Evolutionary conservation across 2,113 vertebrate species (phyloP).

Genomic region (Rhinogobius similis): DNA sequence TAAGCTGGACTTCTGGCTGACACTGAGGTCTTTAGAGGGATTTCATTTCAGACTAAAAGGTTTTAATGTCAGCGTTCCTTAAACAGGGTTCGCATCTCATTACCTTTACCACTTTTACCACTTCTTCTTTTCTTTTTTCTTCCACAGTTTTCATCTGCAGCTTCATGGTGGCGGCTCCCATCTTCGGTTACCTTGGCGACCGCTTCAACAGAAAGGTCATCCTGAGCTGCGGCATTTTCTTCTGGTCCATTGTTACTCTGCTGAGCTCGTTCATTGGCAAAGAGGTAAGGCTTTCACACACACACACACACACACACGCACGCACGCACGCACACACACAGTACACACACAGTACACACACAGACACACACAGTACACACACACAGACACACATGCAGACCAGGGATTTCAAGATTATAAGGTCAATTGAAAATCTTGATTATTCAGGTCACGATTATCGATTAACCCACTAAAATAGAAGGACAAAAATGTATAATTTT

Average conservation of each 20-base stretch:
- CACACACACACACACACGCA: neutral
- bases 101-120: slow-evolving; percentile 2
- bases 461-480: too few species aligned
- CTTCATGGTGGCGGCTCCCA: slow-evolving; percentile 97
- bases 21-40: neutral
- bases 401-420: too few species aligned
- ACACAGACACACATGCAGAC: too few species aligned
- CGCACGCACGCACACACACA: neutral
- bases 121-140: slow-evolving; percentile 12
- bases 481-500: too few species aligned
- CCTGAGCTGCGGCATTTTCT: slow-evolving; percentile 97
- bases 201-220: slow-evolving; percentile 98
- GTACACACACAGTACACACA: too few species aligned
- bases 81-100: neutral
- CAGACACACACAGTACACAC: too few species aligned
- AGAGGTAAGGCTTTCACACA: slow-evolving; percentile 77
- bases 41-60: neutral
- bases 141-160: slow-evolving; percentile 97
- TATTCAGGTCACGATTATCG: too few species aligned
- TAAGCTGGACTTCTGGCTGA: slow-evolving; percentile 17
- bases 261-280: slow-evolving; percentile 95
- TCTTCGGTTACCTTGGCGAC: slow-evolving; percentile 98
- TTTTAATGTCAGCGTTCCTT: slow-evolving; percentile 5
- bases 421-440: too few species aligned
- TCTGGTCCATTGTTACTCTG: slow-evolving; percentile 94